phyloP scores from a whole-genome alignment of 1,140 invertebrate species.

The Calliopsis andreniformis region DNA sequence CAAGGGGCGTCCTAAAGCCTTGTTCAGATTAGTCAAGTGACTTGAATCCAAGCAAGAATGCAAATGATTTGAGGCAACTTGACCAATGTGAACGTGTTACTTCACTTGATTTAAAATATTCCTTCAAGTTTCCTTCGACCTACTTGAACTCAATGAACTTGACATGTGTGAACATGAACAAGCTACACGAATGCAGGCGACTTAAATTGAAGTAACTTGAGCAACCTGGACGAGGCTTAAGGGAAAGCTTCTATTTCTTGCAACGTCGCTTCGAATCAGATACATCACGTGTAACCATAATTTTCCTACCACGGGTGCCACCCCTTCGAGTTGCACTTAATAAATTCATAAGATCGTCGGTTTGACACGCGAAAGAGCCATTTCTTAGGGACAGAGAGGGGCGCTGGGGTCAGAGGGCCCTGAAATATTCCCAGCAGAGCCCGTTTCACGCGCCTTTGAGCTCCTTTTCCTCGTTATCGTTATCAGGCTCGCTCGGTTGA shows the following conservation, averaged over 20 bases:
- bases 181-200: too few species aligned
- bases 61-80: too few species aligned
- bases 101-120: too few species aligned
- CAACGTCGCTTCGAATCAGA: not conserved
- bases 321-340: slow-evolving; percentile 18
- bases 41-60: too few species aligned
- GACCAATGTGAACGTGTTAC: too few species aligned
- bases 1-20: too few species aligned
- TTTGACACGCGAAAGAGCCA: slow-evolving; percentile 25
- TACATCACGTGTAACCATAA: slow-evolving; percentile 2
- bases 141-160: too few species aligned
- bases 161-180: too few species aligned
- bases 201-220: too few species aligned
- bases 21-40: too few species aligned
- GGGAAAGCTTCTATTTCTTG: slow-evolving; percentile 1
- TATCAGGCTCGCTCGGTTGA: slow-evolving; percentile 8
- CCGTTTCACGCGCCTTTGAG: slow-evolving; percentile 15
- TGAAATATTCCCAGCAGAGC: slow-evolving; percentile 25
- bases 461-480: slow-evolving; percentile 18
- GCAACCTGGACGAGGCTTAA: too few species aligned
- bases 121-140: too few species aligned
- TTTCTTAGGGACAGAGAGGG: not conserved
- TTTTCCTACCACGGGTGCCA: not conserved
- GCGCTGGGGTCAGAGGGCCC: not conserved
- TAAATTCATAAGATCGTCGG: slow-evolving; percentile 7